Percentiles rank a stretch among this genome's conserved stretches.
phyloP scores from a whole-genome alignment of 2,797 vertebrate genomes.

The Kryptopterus vitreolus region DNA sequence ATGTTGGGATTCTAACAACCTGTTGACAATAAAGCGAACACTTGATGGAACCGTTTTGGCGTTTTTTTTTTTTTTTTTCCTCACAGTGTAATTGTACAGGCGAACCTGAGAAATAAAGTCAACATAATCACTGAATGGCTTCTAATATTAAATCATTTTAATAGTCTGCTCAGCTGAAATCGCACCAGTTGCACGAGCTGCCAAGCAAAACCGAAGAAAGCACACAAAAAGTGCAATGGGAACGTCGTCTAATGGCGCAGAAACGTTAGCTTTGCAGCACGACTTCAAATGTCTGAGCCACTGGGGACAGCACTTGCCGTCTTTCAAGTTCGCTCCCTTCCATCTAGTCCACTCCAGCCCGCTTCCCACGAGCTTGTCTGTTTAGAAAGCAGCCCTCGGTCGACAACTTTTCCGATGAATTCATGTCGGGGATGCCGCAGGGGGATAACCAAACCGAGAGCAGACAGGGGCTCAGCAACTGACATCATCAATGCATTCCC shows the following conservation, averaged over 20 bases:
- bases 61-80: no score
- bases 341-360: conserved; percentile 45
- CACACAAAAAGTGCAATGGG: conserved; percentile 15
- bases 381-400: conserved; percentile 42
- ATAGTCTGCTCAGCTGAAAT: conserved; percentile 21
- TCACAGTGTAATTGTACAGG: neutral
- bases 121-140: neutral
- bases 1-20: neutral
- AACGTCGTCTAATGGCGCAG: conserved; percentile 29
- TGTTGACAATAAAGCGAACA: neutral
- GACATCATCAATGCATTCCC: conserved; percentile 51
- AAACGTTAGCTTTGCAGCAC: conserved; percentile 27
- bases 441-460: conserved; percentile 56
- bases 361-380: conserved; percentile 52
- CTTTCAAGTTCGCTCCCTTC: conserved; percentile 49
- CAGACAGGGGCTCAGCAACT: conserved; percentile 54
- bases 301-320: conserved; percentile 44
- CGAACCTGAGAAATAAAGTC: conserved; percentile 10
- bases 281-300: conserved; percentile 45
- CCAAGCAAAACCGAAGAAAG: conserved; percentile 47
- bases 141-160: neutral
- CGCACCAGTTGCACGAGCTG: conserved; percentile 22
- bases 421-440: conserved; percentile 57
- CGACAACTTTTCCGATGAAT: conserved; percentile 60
- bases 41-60: neutral